Base-by-base conservation (phyloP, 2,888 invertebrate genomes). In the Sinodicranocentrus sp. region DNA sequence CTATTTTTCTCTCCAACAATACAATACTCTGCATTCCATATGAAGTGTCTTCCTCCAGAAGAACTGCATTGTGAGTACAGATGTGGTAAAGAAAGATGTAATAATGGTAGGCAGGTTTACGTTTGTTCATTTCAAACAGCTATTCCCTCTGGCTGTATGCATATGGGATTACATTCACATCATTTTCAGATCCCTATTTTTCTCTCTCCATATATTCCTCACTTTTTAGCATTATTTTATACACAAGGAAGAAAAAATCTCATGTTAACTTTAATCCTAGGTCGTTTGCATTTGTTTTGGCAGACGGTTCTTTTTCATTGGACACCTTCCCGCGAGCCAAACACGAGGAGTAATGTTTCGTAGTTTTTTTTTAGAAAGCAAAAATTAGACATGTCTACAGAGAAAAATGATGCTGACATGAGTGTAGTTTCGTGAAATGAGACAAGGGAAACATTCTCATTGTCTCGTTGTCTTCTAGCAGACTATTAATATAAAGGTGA, bases 351-450 rank as follows among this genome's bases (percentile, higher is more conserved):
- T 59, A 82, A 73, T 73, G 59, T 80, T 73, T 73, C 43, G 77
- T 59, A 39, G 63, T n/a, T n/a, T n/a, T n/a, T n/a, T n/a, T n/a
- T n/a, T n/a, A 57, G 63, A 57, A 57, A 67, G 59, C 73, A 82
- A 73, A 67, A 79, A 79, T 72, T 65, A 79, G 72, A 73, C 73
- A 17, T 72, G 72, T 72, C 72, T 80, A 28, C 17, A 17, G 59
- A 73, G 80, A 82, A 82, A 82, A 82, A 82, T 82, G 71, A 72
- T 79, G 71, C 65, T 57, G 65, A 79, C 79, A 72, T 72, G 54
- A 65, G 44, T 77, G 57, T 28, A 21, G 39, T 23, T 59, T 68
- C 21, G 59, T 1, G 44, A 21, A 68, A 75, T 61, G 63, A 75
- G 39, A 72, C 59, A 59, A 21, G 43, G 59, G 25, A 75, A 63